Conservation (phyloP, 2,113 vertebrate genomes). For the Calidris pygmaea region DNA sequence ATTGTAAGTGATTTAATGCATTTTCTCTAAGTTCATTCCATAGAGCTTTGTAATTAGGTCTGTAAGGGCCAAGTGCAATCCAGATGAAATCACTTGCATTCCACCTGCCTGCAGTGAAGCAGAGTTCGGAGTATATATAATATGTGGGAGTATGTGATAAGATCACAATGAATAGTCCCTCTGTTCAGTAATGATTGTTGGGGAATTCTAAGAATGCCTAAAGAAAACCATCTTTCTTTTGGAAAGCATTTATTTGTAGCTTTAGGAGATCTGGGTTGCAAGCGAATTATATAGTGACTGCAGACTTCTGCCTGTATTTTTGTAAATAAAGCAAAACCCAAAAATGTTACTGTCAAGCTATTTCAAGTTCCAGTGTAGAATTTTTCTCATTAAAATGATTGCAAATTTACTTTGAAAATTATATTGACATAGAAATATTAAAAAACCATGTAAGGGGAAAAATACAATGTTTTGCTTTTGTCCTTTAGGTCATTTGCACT, state of each 20-base stretch:
- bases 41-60: neutral
- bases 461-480: neutral
- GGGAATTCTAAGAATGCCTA: neutral
- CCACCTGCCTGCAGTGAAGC: constrained; percentile 23
- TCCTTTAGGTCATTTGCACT: neutral
- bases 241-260: neutral
- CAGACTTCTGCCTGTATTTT: neutral
- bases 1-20: neutral
- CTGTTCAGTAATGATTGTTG: neutral
- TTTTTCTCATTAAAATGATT: neutral
- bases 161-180: neutral
- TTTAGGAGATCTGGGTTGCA: neutral
- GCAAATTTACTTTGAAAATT: neutral
- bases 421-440: neutral
- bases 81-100: constrained; percentile 33
- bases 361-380: neutral
- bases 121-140: neutral
- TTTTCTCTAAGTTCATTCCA: neutral
- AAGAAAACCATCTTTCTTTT: constrained; percentile 12
- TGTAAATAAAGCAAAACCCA: neutral
- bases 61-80: neutral
- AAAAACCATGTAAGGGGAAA: neutral
- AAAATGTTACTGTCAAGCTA: neutral
- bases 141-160: neutral
- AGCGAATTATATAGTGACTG: neutral